Conservation (phyloP, 2,797 vertebrate genomes). For the Arremon brunneinucha region DNA sequence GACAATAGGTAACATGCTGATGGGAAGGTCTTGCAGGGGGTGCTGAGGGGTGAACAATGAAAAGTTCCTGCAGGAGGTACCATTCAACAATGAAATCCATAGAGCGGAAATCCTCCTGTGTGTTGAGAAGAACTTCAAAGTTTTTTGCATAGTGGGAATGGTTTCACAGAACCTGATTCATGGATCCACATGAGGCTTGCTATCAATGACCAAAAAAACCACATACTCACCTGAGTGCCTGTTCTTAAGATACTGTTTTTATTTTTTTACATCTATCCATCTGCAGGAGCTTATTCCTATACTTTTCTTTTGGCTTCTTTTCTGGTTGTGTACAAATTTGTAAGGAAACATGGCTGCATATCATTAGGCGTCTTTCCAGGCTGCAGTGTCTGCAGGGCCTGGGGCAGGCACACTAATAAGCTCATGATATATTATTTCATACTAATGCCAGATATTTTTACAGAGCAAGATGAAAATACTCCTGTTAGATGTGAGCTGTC, state of each 20-base stretch:
- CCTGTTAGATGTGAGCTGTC: background rate
- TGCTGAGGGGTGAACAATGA: background rate
- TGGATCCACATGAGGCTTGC: background rate
- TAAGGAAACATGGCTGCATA: background rate
- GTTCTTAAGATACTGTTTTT: background rate
- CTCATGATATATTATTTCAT: background rate
- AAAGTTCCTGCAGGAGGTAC: slow-evolving; percentile 24
- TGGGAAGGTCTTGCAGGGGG: background rate
- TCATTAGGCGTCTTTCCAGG: background rate
- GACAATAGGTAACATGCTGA: slow-evolving; percentile 15
- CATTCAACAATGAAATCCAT: slow-evolving; percentile 11
- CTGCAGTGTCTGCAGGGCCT: background rate
- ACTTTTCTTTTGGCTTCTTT: background rate
- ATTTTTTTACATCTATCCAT: background rate
- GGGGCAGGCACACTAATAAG: background rate
- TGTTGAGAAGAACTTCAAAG: slow-evolving; percentile 22
- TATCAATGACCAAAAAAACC: background rate
- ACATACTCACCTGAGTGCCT: background rate
- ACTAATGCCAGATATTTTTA: background rate
- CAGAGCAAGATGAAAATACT: background rate
- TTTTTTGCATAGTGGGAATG: background rate
- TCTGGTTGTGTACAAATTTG: background rate
- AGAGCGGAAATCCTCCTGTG: slow-evolving; percentile 28
- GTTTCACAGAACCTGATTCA: background rate
- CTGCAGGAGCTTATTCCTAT: background rate